Conservation (phyloP, 2,888 invertebrate species). For the Tanypteryx hageni region DNA sequence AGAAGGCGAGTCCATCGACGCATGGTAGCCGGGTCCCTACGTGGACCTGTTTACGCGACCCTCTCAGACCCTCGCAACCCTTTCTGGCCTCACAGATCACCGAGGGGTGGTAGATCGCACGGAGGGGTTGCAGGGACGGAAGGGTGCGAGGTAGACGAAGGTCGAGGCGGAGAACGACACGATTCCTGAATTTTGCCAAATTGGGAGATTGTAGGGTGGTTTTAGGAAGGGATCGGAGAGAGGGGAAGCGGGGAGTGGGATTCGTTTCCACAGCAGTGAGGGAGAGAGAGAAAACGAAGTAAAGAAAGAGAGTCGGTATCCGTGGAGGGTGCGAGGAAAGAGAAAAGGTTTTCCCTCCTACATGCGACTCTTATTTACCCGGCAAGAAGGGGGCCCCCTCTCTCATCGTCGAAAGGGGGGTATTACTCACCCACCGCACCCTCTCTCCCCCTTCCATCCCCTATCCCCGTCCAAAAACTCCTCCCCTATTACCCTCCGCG, state of each 20-base stretch:
- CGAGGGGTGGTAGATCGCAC: neutral
- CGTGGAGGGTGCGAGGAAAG: neutral
- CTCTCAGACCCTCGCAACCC: neutral
- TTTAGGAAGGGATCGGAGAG: neutral
- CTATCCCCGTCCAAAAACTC: neutral
- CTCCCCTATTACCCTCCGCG: neutral
- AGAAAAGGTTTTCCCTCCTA: slow-evolving; percentile 22
- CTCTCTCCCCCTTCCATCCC: neutral
- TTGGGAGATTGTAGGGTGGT: slow-evolving; percentile 32
- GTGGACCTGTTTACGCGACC: neutral
- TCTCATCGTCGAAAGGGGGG: neutral
- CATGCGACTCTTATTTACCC: slow-evolving; percentile 27
- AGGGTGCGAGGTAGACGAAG: no score
- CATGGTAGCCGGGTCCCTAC: no score
- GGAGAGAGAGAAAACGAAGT: neutral
- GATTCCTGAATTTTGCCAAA: slow-evolving; percentile 58
- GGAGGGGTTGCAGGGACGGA: no score
- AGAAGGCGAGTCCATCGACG: neutral
- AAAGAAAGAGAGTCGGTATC: neutral
- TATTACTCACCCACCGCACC: slow-evolving; percentile 41
- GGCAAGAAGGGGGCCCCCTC: neutral
- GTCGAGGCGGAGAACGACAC: neutral
- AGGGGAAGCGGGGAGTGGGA: neutral
- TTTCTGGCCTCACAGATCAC: neutral
- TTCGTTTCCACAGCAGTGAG: neutral